Percentiles rank a stretch among this genome's conserved stretches.
These are phyloP conservation scores for Anoplius nigerrimus DNA, from an alignment of 2,888 invertebrate genomes.

Conservation along the genomic window DNA sequence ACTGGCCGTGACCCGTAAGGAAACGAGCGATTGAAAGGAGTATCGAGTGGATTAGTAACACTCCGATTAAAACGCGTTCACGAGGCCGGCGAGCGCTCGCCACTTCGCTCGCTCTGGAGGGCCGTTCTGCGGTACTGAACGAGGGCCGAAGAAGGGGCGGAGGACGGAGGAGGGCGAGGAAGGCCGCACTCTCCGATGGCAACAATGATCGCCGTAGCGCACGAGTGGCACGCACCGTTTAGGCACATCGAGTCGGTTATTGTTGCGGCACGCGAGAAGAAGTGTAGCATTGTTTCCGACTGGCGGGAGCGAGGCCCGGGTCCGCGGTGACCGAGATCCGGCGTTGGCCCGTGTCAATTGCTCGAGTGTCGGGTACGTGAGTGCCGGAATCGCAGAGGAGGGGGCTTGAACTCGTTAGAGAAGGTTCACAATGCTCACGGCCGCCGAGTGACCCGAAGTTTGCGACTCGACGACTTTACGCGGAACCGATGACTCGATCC, in stretches of 20 bases:
- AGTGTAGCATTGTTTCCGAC: slow-evolving; percentile 54
- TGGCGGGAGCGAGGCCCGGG: background rate
- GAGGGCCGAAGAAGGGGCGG: background rate
- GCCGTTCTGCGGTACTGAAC: slow-evolving; percentile 8
- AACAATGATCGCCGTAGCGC: slow-evolving; percentile 29
- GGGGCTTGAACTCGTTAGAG: no score
- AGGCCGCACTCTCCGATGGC: background rate
- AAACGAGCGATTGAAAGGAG: slow-evolving; percentile 5
- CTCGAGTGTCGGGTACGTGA: no score
- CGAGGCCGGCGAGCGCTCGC: slow-evolving; percentile 32
- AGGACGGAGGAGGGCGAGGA: slow-evolving; percentile 5
- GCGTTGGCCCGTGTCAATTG: background rate
- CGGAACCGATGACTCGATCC: no score
- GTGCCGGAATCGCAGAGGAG: no score
- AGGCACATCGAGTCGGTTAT: slow-evolving; percentile 30
- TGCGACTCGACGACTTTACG: no score
- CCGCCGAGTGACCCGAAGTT: no score
- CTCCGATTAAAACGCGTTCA: slow-evolving; percentile 33
- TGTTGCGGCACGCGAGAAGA: slow-evolving; percentile 33
- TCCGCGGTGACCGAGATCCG: background rate
- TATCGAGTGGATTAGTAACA: slow-evolving; percentile 44
- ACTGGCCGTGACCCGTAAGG: slow-evolving; percentile 16
- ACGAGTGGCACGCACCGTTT: slow-evolving; percentile 41
- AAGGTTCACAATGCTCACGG: no score
- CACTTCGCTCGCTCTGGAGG: slow-evolving; percentile 36